Evolutionary conservation across 92 coral and sea anemone species (phyloP).

Genomic region (Porites cylindrica): DNA sequence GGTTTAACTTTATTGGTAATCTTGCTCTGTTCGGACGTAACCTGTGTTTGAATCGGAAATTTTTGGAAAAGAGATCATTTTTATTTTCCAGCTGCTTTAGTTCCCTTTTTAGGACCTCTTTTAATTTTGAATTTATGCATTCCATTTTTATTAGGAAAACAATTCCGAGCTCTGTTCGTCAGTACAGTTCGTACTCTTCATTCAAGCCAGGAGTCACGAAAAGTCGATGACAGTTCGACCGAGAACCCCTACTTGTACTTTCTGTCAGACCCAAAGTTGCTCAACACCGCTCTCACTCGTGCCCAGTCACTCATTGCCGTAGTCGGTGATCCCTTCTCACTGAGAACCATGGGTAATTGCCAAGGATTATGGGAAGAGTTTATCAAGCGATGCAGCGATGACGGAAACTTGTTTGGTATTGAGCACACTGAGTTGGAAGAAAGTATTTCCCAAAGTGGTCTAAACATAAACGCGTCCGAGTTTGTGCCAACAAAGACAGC

Average conservation of each 20-base stretch:
- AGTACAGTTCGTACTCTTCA: slow-evolving; percentile 81
- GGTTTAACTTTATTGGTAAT: no score
- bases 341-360: slow-evolving; percentile 76
- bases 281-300: slow-evolving; percentile 84
- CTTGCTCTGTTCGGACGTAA: no score
- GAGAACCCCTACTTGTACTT: slow-evolving; percentile 28
- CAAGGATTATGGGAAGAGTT: slow-evolving; percentile 72
- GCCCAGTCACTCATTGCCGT: slow-evolving; percentile 85
- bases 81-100: background rate
- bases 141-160: slow-evolving; percentile 50
- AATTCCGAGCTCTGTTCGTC: slow-evolving; percentile 79
- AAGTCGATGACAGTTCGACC: background rate
- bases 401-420: slow-evolving; percentile 58
- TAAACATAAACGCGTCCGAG: slow-evolving; percentile 41
- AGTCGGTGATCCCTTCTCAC: slow-evolving; percentile 80
- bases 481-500: slow-evolving; percentile 9
- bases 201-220: slow-evolving; percentile 24
- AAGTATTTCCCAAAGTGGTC: slow-evolving; percentile 23
- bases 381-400: slow-evolving; percentile 58
- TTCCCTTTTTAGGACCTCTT: background rate
- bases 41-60: no score
- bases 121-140: background rate
- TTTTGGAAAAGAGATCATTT: no score
- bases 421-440: slow-evolving; percentile 29
- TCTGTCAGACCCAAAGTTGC: slow-evolving; percentile 62